phyloP scores from a whole-genome alignment of 2,113 vertebrate species.

The Damaliscus lunatus region DNA sequence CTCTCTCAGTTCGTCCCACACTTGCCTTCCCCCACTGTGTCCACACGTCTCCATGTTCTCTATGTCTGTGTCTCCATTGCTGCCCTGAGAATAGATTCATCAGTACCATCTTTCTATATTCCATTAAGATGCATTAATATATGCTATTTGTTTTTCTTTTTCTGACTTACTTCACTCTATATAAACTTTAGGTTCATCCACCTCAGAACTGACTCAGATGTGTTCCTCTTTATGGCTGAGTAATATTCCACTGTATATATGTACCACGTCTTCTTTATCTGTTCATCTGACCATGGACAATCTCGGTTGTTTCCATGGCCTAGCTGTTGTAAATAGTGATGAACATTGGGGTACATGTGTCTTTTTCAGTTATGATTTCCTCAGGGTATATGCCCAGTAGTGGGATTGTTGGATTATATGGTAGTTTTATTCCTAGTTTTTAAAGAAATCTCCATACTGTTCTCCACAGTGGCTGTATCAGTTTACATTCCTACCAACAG shows the following conservation, averaged over 20 bases:
- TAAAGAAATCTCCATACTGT: not conserved
- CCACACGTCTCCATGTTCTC: not conserved
- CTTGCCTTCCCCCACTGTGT: not conserved
- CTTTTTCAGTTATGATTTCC: not conserved
- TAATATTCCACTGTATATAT: not conserved
- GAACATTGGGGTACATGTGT: not conserved
- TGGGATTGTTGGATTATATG: not conserved
- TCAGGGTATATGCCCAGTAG: not conserved
- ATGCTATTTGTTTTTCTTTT: not conserved
- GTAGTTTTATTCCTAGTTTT: not conserved
- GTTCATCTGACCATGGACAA: not conserved
- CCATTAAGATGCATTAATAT: not conserved
- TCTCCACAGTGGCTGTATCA: not conserved
- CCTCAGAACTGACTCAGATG: not conserved
- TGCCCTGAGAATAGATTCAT: not conserved
- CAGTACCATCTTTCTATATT: not conserved
- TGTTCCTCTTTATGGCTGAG: not conserved
- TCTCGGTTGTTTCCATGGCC: not conserved
- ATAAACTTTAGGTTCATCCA: not conserved
- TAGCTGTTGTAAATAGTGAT: not conserved
- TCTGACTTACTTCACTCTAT: not conserved
- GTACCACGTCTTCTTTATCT: not conserved
- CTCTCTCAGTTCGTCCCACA: not conserved
- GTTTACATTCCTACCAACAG: not conserved
- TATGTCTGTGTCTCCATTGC: not conserved